These are phyloP conservation scores for Anolis sagrei DNA, from an alignment of 2,113 vertebrate genomes.

Conservation along the genomic window DNA sequence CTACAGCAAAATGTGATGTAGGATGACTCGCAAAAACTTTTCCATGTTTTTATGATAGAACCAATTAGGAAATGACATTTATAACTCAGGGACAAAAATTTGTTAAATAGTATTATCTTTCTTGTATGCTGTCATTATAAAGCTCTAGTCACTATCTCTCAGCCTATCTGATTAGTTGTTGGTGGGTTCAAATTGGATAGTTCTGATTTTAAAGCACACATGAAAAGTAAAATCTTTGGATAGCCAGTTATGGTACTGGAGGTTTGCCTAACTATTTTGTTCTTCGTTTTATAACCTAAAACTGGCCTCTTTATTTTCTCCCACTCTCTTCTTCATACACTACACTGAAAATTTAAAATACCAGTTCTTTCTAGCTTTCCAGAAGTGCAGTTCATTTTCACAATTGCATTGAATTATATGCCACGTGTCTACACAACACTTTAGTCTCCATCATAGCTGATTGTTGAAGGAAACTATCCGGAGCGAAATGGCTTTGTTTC, in stretches of 20 bases:
- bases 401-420: background rate
- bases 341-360: background rate
- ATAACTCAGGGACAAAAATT: no score
- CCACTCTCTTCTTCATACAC: background rate
- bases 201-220: no score
- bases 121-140: background rate
- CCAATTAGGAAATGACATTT: no score
- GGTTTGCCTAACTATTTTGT: background rate
- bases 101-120: no score
- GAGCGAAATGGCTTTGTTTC: conserved; percentile 20
- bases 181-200: background rate
- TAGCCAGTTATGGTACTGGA: background rate
- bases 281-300: background rate
- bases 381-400: accelerated
- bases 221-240: background rate
- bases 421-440: background rate
- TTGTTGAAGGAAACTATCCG: background rate
- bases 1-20: no score
- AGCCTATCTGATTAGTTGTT: background rate
- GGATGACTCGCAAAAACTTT: no score
- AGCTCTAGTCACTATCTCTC: background rate
- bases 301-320: background rate
- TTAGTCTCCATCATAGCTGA: background rate
- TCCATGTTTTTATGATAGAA: no score
- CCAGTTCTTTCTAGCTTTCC: background rate